Base-by-base conservation (phyloP, 2,888 invertebrate genomes). In the Cyrtodaria siliqua region DNA sequence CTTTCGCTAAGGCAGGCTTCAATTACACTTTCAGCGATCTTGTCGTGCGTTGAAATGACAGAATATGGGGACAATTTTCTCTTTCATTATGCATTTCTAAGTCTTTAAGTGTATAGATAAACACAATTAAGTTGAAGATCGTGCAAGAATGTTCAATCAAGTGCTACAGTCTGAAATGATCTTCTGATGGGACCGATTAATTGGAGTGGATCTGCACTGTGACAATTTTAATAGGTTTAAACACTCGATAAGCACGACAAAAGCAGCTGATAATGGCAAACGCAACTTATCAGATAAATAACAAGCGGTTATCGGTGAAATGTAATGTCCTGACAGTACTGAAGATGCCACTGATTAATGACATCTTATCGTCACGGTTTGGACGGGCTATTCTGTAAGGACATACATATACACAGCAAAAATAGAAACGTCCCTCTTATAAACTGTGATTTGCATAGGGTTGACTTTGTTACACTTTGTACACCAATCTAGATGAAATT, bases 41-140 rank as follows among this genome's bases (percentile, higher is more conserved):
- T 33, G 12, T 4, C 33, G 33, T 33, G 33, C 33, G 23, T 20
- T 50, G 2, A 50, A 20, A 20, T 23, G 24, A 50, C 24, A 20
- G 50, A 18, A 14, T 4, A 33, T 14, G 18, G 50, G 18, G 50
- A 24, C 9, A 20, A 20, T 14, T 50, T 50, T 14, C 50, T 50
- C 20, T 14, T 20, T 50, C 50, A 50, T 50, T 50, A 50, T 50
- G 24, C 23, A 64, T 67, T 49, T 9, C 26, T 18, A 66, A 72
- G 33, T 47, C 49, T 66, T 50, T 42, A 29, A 53, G 56, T 52
- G 56, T 26, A 42, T 72, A 47, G 61, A 61, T 53, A 72, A 72
- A 72, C 56, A 72, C 55, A 55, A 72, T 72, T 61, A 60, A 53
- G 44, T 61, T 72, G 20, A 20, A 66, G 61, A 52, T 44, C 64